phyloP scores from a whole-genome alignment of 2,888 invertebrate species.

The Allolobophora icterica region DNA sequence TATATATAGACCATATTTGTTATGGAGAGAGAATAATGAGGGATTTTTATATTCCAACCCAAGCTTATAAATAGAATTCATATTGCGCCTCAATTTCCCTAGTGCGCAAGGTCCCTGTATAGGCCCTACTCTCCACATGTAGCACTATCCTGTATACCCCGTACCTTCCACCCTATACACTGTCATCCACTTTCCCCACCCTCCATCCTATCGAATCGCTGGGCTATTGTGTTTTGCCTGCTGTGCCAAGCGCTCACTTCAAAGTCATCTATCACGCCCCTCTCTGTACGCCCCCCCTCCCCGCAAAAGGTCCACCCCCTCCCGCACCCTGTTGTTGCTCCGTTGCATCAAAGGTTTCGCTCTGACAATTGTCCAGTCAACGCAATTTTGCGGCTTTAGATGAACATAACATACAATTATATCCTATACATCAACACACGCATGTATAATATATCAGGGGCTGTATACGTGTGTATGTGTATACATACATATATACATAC shows the following conservation, averaged over 20 bases:
- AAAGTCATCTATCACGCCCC: conserved; percentile 12
- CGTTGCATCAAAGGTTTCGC: not conserved
- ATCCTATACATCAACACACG: not conserved
- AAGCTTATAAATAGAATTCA: too few relatives aligned
- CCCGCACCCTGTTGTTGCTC: not conserved
- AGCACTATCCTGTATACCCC: not conserved
- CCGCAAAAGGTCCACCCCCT: not conserved
- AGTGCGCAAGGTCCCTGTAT: too few relatives aligned
- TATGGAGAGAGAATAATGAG: too few relatives aligned
- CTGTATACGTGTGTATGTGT: too few relatives aligned
- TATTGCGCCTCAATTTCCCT: too few relatives aligned
- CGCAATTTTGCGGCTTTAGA: not conserved
- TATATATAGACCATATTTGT: too few relatives aligned
- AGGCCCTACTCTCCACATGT: too few relatives aligned
- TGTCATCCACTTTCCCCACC: not conserved
- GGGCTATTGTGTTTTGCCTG: conserved; percentile 17
- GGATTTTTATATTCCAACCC: too few relatives aligned
- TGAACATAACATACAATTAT: not conserved
- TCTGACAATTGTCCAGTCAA: not conserved
- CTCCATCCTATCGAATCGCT: not conserved
- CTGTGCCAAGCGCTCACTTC: conserved; percentile 11
- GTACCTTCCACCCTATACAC: not conserved
- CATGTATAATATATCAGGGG: too few relatives aligned
- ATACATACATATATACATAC: too few relatives aligned
- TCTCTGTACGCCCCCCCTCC: not conserved